phyloP scores from a whole-genome alignment of 2,113 vertebrate species.

The Dolichotis patagonum region DNA sequence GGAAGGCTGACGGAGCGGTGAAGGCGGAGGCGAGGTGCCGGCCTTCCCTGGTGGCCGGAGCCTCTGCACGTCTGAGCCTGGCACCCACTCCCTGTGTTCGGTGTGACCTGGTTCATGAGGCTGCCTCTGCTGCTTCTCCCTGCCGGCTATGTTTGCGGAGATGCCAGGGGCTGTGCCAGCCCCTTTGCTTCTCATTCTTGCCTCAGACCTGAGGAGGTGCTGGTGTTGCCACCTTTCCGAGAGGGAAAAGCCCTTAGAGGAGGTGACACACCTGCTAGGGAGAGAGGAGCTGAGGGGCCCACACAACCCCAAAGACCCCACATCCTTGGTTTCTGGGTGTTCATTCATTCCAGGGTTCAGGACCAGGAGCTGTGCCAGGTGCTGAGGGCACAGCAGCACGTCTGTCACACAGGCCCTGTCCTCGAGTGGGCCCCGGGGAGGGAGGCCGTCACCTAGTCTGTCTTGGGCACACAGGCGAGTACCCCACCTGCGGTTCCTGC shows the following conservation, averaged over 20 bases:
- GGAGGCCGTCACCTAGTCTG: neutral
- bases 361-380: rapidly evolving
- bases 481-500: rapidly evolving
- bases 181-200: neutral
- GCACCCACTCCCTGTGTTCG: neutral
- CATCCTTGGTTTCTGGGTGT: rapidly evolving
- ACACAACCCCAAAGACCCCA: neutral
- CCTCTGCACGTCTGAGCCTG: rapidly evolving
- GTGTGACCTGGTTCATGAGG: neutral
- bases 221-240: too few relatives aligned
- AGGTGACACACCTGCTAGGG: neutral
- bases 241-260: neutral
- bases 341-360: neutral
- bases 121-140: neutral
- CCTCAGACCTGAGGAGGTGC: rapidly evolving
- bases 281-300: rapidly evolving
- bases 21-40: neutral
- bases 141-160: rapidly evolving
- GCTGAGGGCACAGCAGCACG: neutral
- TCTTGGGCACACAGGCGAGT: neutral
- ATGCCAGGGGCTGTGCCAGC: neutral
- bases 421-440: rapidly evolving
- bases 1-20: rapidly evolving
- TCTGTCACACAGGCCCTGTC: neutral
- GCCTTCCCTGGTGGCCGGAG: neutral